Conservation (phyloP, 2,888 invertebrate genomes). For the Saturnia japonica region DNA sequence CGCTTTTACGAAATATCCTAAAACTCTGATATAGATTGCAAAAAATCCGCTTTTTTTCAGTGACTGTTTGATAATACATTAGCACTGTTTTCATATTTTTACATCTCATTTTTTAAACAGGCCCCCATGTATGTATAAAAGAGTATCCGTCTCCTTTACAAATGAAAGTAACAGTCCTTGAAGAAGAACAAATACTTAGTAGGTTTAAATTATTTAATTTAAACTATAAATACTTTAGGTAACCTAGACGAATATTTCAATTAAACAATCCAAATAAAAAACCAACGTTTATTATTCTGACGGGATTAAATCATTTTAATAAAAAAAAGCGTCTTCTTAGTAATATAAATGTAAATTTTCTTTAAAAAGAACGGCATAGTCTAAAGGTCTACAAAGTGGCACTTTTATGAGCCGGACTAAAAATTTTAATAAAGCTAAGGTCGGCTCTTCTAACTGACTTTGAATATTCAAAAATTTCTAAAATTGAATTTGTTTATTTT, state of each 20-base stretch:
- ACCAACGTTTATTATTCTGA: not conserved
- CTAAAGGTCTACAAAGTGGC: conserved; percentile 40
- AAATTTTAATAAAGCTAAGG: conserved; percentile 47
- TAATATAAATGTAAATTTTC: conserved; percentile 54
- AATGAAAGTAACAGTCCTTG: too few species aligned
- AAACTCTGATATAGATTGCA: too few species aligned
- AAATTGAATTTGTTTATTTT: conserved; percentile 32
- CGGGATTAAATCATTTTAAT: conserved; percentile 42
- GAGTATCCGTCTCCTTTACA: too few species aligned
- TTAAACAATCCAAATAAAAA: conserved; percentile 31
- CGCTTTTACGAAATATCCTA: too few species aligned
- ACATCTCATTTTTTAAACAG: too few species aligned
- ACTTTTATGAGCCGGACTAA: conserved; percentile 47
- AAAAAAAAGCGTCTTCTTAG: conserved; percentile 28
- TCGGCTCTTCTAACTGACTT: conserved; percentile 42
- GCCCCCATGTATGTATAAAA: too few species aligned
- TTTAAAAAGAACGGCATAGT: conserved; percentile 34
- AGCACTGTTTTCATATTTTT: too few species aligned
- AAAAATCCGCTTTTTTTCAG: too few species aligned
- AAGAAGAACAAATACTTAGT: too few species aligned
- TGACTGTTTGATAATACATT: too few species aligned
- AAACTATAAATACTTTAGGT: too few species aligned
- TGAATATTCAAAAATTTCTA: conserved; percentile 39
- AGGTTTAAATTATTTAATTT: too few species aligned
- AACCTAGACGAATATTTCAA: conserved; percentile 6